phyloP scores from a whole-genome alignment of 2,888 invertebrate species.

The Brachylomia viminalis region DNA sequence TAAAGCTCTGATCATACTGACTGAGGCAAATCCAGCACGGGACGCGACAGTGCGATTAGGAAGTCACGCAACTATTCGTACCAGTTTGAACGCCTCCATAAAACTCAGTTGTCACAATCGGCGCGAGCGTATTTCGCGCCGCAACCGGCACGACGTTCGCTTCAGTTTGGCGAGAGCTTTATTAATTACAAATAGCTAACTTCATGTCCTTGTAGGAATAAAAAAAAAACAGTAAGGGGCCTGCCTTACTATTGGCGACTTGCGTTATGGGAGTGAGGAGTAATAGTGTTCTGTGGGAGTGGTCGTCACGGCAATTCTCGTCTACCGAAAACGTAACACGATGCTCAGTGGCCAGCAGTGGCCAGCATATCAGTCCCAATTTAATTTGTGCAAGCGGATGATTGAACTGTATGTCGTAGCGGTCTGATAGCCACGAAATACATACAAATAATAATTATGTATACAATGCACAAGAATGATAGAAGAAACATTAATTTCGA shows the following conservation, averaged over 20 bases:
- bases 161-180: background rate
- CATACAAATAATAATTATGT: background rate
- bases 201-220: background rate
- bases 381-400: background rate
- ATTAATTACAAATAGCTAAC: background rate
- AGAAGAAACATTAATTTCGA: background rate
- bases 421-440: background rate
- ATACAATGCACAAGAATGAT: background rate
- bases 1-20: background rate
- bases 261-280: no score
- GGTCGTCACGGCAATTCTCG: no score
- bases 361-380: background rate
- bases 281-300: no score
- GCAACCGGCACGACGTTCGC: background rate
- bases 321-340: no score
- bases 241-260: background rate
- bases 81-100: background rate
- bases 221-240: background rate
- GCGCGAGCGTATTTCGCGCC: background rate
- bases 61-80: background rate
- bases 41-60: background rate
- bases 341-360: no score
- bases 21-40: background rate
- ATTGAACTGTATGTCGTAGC: background rate
- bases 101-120: background rate